These are phyloP conservation scores for Isaurus tuberculatus DNA, from an alignment of 92 coral and sea anemone species.

Conservation along the genomic window DNA sequence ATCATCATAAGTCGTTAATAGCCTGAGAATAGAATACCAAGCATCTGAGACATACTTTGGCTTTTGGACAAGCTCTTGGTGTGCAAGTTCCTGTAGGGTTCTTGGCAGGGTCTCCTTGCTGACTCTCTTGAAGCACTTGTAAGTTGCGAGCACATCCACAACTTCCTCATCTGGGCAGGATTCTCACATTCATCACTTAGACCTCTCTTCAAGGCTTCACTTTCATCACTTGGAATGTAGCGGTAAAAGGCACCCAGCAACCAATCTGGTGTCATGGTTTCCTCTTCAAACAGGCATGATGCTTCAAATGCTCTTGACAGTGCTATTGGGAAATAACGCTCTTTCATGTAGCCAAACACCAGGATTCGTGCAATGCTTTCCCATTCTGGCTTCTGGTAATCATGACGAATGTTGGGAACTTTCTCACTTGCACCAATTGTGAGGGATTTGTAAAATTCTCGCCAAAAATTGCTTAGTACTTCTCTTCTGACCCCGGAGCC, in stretches of 20 bases:
- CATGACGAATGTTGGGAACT: conserved; percentile 17
- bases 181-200: conserved; percentile 17
- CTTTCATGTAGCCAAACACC: conserved; percentile 34
- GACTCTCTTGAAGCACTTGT: conserved; percentile 25
- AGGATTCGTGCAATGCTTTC: conserved; percentile 41
- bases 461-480: conserved; percentile 32
- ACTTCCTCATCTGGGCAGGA: conserved; percentile 30
- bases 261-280: conserved; percentile 42
- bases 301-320: conserved; percentile 35
- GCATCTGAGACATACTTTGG: conserved; percentile 25
- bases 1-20: conserved; percentile 2
- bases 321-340: conserved; percentile 27
- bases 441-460: conserved; percentile 34
- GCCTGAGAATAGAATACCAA: conserved; percentile 7
- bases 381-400: conserved; percentile 27
- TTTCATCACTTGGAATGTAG: conserved; percentile 23
- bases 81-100: conserved; percentile 23
- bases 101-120: conserved; percentile 25
- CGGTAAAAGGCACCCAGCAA: conserved; percentile 27
- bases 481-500: conserved; percentile 27
- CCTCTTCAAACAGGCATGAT: conserved; percentile 8
- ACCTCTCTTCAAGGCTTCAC: conserved; percentile 19
- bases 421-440: conserved; percentile 26
- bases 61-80: conserved; percentile 18
- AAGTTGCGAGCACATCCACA: conserved; percentile 14